phyloP scores from a whole-genome alignment of 1,140 invertebrate genomes.

The Drosophila burlai region DNA sequence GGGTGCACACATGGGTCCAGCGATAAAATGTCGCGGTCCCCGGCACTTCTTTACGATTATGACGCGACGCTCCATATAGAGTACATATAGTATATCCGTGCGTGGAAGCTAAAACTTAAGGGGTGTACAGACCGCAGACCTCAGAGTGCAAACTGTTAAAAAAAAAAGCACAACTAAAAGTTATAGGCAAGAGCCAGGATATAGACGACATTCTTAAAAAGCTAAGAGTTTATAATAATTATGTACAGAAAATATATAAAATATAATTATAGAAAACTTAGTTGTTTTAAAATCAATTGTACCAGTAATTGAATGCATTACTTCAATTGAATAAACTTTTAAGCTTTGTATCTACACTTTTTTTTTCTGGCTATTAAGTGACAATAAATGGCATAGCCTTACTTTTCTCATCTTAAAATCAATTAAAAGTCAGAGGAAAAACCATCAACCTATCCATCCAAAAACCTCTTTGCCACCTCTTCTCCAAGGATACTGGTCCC shows the following conservation, averaged over 20 bases:
- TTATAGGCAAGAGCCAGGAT: neutral
- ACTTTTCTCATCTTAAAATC: conserved; percentile 9
- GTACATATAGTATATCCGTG: conserved; percentile 19
- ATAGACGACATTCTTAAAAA: neutral
- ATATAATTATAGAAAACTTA: no score
- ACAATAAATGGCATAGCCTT: neutral
- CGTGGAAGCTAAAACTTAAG: conserved; percentile 49
- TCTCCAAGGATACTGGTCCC: neutral
- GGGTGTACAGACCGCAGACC: conserved; percentile 12
- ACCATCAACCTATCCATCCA: conserved; percentile 13
- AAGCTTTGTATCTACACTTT: neutral
- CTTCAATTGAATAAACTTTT: neutral
- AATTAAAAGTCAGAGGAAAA: conserved; percentile 30
- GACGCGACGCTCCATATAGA: conserved; percentile 35
- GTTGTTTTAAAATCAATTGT: no score
- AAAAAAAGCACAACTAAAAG: neutral
- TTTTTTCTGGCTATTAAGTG: neutral
- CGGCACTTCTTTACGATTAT: conserved; percentile 77
- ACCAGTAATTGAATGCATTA: neutral
- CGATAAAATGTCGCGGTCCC: conserved; percentile 75
- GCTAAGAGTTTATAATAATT: neutral
- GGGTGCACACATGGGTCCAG: conserved; percentile 24
- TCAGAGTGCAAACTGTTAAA: conserved; percentile 1
- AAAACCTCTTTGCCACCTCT: neutral
- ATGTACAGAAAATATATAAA: neutral